Evolutionary conservation across 2,888 invertebrate genomes (phyloP), one percentile per base, ranked within the genome.

Genomic region (Pachydiplax longipennis): DNA sequence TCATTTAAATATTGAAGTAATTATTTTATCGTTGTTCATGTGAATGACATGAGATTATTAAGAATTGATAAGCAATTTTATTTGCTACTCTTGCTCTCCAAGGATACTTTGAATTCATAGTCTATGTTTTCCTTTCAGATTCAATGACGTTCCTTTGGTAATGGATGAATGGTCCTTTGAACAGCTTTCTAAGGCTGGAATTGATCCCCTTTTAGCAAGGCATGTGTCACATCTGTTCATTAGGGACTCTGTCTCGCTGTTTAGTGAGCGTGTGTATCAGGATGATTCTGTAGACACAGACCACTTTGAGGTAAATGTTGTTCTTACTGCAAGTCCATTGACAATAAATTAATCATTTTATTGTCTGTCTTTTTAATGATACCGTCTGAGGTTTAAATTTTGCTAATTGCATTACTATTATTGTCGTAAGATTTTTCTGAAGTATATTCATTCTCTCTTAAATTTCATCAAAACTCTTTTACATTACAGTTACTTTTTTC

Each of bases 201-300:
- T 99, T 92, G 99, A 99, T 95, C 97, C 97, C 93, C 95, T 98
- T 91, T 95, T 99, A 92, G 98, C 99, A 3, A 96, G 98, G 94
- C 99, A 99, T 94, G 96, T 99, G 91, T 99, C 99, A 22, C 99
- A 99, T 94, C 95, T 99, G 92, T 99, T 99, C 94, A 99, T 99
- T 92, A 96, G 99, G 91, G 99, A 99, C 94, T 97, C 99, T 0
- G 97, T 99, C 5, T 98, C 99, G 6, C 94, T 99, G 91, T 99
- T 99, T 95, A 97, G 97, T 35, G 99, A 99, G 94, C 98, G 98
- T 94, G 96, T 99, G 22, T 94, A 99, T 94, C 99, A 99, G 94
- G 97, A 99, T 93, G 99, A 99, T 94, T 94, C 95, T 73, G 97
- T 97, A 92, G 99, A 99, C 93, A 98, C 98, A 0, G 99, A 99